A percentile compares a stretch with the other conserved stretches of the same genome.
Conservation (phyloP, 1,140 invertebrate genomes). For the Drosophila albomicans region DNA sequence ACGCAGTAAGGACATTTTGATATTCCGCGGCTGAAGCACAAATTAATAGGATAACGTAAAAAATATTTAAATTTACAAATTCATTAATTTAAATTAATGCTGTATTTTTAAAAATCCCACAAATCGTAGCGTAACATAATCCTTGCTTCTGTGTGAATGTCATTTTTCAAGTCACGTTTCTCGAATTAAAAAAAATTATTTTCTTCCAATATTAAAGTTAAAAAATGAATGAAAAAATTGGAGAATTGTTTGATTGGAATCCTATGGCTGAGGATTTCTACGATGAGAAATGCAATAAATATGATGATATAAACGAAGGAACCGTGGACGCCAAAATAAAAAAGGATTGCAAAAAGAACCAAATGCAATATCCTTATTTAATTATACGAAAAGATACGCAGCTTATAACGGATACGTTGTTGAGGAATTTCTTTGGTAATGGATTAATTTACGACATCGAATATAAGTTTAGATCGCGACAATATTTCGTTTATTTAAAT, state of each 20-base stretch:
- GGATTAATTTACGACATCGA: constrained; percentile 38
- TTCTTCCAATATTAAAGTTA: background rate
- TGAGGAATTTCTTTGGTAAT: constrained; percentile 52
- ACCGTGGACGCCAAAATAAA: background rate
- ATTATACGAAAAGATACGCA: constrained; percentile 40
- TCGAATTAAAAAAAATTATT: too few relatives aligned
- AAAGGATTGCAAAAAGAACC: background rate
- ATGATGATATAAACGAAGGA: constrained; percentile 8
- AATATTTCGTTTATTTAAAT: constrained; percentile 53
- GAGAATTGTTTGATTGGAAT: constrained; percentile 49
- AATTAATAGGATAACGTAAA: too few relatives aligned
- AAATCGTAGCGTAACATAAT: background rate
- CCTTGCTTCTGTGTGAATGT: constrained; percentile 7
- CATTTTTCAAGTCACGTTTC: constrained; percentile 11
- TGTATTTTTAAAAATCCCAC: background rate
- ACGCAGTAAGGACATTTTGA: too few relatives aligned
- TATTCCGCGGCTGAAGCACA: too few relatives aligned
- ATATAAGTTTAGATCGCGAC: constrained; percentile 8
- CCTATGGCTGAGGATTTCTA: constrained; percentile 53
- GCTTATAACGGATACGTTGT: constrained; percentile 9
- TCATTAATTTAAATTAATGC: too few relatives aligned
- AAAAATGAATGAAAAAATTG: background rate
- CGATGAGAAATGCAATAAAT: constrained; percentile 33
- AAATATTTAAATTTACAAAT: too few relatives aligned
- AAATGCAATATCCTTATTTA: constrained; percentile 51